Evolutionary conservation across 2,888 invertebrate species (phyloP).

Genomic region (Phania funesta): DNA sequence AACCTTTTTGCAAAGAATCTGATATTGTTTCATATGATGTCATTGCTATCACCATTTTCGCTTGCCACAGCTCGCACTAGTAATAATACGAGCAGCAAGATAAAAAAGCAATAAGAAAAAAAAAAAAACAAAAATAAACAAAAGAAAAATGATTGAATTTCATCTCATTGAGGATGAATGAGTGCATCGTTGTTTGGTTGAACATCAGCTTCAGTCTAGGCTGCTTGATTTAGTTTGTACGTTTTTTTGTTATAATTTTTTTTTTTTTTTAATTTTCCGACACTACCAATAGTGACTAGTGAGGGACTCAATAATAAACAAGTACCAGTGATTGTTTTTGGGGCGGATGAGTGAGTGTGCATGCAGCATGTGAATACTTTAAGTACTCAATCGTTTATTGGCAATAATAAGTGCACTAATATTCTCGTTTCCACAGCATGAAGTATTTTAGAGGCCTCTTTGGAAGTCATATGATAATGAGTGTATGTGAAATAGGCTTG

Average conservation of each 20-base stretch:
- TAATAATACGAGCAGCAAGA: slow-evolving; percentile 4
- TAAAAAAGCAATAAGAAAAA: neutral
- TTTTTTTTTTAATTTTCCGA: slow-evolving; percentile 9
- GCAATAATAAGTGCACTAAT: slow-evolving; percentile 54
- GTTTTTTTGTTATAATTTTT: no score
- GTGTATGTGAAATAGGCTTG: slow-evolving; percentile 38
- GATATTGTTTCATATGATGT: slow-evolving; percentile 63
- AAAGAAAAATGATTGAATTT: slow-evolving; percentile 48
- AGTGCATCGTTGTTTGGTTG: slow-evolving; percentile 23
- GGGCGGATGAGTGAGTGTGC: slow-evolving; percentile 12
- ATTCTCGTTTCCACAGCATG: slow-evolving; percentile 49
- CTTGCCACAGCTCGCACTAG: slow-evolving; percentile 1
- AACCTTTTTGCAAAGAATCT: slow-evolving; percentile 33
- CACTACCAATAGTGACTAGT: slow-evolving; percentile 23
- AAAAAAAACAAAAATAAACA: slow-evolving; percentile 15
- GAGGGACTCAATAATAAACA: slow-evolving; percentile 1
- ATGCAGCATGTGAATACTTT: slow-evolving; percentile 21
- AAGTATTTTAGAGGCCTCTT: slow-evolving; percentile 40
- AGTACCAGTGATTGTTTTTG: slow-evolving; percentile 9
- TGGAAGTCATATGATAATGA: slow-evolving; percentile 23
- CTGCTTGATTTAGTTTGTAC: slow-evolving; percentile 34
- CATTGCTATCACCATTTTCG: slow-evolving; percentile 45
- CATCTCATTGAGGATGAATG: slow-evolving; percentile 38
- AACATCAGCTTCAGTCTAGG: slow-evolving; percentile 40
- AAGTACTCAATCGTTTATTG: slow-evolving; percentile 60